phyloP scores from a whole-genome alignment of 2,888 invertebrate species.

The Troides oblongomaculatus region DNA sequence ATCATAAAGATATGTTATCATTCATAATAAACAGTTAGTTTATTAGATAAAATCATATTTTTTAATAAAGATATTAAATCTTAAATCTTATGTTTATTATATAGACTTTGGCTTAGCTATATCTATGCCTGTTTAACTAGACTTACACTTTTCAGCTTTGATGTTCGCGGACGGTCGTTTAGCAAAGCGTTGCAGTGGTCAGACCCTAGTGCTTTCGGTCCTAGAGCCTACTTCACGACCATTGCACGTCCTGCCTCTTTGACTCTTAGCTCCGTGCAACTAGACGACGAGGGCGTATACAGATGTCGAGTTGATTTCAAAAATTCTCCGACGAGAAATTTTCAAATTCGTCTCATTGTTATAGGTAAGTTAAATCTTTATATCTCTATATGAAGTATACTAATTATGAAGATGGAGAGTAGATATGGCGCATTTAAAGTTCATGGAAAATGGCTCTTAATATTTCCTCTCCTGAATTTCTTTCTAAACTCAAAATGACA shows the following conservation, averaged over 20 bases:
- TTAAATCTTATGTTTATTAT: too few relatives aligned
- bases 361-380: slow-evolving; percentile 81
- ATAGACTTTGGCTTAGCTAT: too few relatives aligned
- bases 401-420: neutral
- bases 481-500: too few relatives aligned
- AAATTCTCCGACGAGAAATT: slow-evolving; percentile 92
- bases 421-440: too few relatives aligned
- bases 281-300: slow-evolving; percentile 92
- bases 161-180: slow-evolving; percentile 90
- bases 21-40: too few relatives aligned
- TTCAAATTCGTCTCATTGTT: slow-evolving; percentile 92
- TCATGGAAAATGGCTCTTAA: too few relatives aligned
- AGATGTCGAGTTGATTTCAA: slow-evolving; percentile 94
- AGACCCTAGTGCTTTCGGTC: slow-evolving; percentile 89
- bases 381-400: neutral
- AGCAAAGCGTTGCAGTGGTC: slow-evolving; percentile 92
- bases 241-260: slow-evolving; percentile 89
- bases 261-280: slow-evolving; percentile 89
- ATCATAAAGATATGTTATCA: too few relatives aligned
- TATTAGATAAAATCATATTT: too few relatives aligned
- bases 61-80: too few relatives aligned
- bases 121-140: neutral
- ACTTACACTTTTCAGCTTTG: slow-evolving; percentile 83
- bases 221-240: slow-evolving; percentile 91
- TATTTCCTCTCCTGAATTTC: too few relatives aligned